Base-by-base conservation (phyloP, 2,797 vertebrate genomes). In the Paguma larvata region DNA sequence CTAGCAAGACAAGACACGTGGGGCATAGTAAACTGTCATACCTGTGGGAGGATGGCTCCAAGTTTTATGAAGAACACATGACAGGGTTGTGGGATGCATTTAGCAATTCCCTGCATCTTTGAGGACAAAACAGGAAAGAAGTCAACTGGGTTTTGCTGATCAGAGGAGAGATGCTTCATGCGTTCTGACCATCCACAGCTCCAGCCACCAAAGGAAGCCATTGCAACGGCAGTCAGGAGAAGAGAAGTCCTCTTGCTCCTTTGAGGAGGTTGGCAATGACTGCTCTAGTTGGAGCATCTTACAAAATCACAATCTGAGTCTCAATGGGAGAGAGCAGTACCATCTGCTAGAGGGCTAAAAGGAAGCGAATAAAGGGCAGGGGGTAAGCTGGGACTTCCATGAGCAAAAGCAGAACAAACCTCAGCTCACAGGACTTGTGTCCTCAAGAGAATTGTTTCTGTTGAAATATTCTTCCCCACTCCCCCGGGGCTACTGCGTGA, bases 111-210 rank as follows among this genome's bases (percentile, higher is more conserved):
- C 6, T 23, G 68, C n/a, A 32, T 92, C 77, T 51, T 82, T 41
- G 44, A 87, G 38, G 70, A n/a, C 38, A 79, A 91, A 59, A 65
- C 10, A 65, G 79, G 65, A 84, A 82, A 80, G 80, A 65, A 84
- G 30, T 75, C 38, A 88, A 14, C 3, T n/a, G 8, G 25, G 21
- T 53, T 89, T 91, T 78, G 18, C 38, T 84, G 21, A 65, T 56
- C 10, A 19, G 25, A 59, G 44, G 68, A 34, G 56, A 91, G 84
- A 67, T 80, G n/a, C 8, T 63, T 56, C 62, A 1, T 32, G 25
- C 32, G 19, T 34, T 77, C 78, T 46, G 59, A 53, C 11, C 41
- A 6, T 34, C n/a, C 15, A 15, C 6, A 18, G 13, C 4, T 89
- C 73, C 89, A 92, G 27, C 6, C 38, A 41, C 41, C 75, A 46